Percentiles rank a stretch among this genome's conserved stretches.
phyloP scores from a whole-genome alignment of 2,888 invertebrate genomes.

The Calliscelio sp. region DNA sequence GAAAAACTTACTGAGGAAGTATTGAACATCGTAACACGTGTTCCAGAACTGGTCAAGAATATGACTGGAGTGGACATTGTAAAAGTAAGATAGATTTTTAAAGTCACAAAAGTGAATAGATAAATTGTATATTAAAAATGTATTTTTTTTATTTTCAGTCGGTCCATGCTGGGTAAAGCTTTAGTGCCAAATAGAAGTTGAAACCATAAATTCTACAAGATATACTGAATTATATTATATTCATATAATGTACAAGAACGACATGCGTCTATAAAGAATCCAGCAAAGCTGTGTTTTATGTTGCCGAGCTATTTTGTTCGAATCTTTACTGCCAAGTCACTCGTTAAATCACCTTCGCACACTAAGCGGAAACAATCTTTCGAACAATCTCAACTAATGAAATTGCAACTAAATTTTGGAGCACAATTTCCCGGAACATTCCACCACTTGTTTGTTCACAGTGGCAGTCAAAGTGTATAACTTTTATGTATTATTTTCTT shows the following conservation, averaged over 20 bases:
- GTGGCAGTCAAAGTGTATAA: slow-evolving; percentile 13
- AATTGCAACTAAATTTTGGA: slow-evolving; percentile 8
- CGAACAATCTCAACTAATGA: not conserved
- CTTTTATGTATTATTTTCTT: not conserved
- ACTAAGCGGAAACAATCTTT: not conserved
- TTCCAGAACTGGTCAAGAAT: slow-evolving; percentile 95
- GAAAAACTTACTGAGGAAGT: slow-evolving; percentile 98
- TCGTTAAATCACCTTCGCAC: slow-evolving; percentile 35
- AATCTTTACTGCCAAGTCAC: slow-evolving; percentile 57
- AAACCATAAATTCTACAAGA: slow-evolving; percentile 13
- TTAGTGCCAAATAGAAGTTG: slow-evolving; percentile 71
- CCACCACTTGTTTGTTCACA: slow-evolving; percentile 14
- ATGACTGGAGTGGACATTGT: slow-evolving; percentile 98
- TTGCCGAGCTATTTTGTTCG: slow-evolving; percentile 38
- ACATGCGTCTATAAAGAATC: slow-evolving; percentile 45
- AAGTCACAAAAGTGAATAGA: too few species aligned
- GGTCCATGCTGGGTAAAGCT: slow-evolving; percentile 83
- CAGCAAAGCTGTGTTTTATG: slow-evolving; percentile 29
- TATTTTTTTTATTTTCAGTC: slow-evolving; percentile 81
- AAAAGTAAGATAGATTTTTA: slow-evolving; percentile 88
- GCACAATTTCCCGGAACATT: slow-evolving; percentile 36
- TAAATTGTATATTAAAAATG: too few species aligned
- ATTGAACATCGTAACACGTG: slow-evolving; percentile 95
- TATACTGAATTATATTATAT: slow-evolving; percentile 58
- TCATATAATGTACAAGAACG: slow-evolving; percentile 47